phyloP scores from a whole-genome alignment of 2,113 vertebrate genomes.

The Crotalus tigris region DNA sequence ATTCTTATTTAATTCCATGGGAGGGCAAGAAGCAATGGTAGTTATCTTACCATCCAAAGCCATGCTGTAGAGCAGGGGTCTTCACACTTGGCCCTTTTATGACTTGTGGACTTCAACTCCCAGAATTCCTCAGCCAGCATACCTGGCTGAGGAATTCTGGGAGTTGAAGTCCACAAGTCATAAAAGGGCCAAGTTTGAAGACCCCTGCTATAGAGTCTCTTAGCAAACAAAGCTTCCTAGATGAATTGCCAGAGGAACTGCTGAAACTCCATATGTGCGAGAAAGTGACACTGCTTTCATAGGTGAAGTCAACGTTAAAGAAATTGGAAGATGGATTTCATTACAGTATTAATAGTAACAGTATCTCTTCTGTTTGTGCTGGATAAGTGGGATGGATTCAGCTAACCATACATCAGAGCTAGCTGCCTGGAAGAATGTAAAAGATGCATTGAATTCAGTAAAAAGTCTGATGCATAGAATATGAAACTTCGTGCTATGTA shows the following conservation, averaged over 20 bases:
- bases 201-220: too few relatives aligned
- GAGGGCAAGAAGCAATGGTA: background rate
- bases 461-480: background rate
- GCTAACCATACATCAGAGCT: background rate
- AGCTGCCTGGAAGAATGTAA: background rate
- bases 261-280: background rate
- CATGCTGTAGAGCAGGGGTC: too few relatives aligned
- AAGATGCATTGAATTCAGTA: background rate
- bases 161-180: too few relatives aligned
- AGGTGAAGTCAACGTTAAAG: background rate
- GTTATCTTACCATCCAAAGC: background rate
- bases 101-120: too few relatives aligned
- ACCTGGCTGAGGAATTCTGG: too few relatives aligned
- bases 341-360: background rate
- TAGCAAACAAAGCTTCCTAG: too few relatives aligned
- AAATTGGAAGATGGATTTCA: background rate
- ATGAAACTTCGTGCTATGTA: background rate
- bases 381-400: background rate
- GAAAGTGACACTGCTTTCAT: background rate
- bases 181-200: too few relatives aligned
- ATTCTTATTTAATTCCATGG: background rate
- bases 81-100: too few relatives aligned
- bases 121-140: too few relatives aligned
- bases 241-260: too few relatives aligned
- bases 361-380: background rate